phyloP scores from a whole-genome alignment of 2,113 vertebrate species.

The Dolichotis patagonum region DNA sequence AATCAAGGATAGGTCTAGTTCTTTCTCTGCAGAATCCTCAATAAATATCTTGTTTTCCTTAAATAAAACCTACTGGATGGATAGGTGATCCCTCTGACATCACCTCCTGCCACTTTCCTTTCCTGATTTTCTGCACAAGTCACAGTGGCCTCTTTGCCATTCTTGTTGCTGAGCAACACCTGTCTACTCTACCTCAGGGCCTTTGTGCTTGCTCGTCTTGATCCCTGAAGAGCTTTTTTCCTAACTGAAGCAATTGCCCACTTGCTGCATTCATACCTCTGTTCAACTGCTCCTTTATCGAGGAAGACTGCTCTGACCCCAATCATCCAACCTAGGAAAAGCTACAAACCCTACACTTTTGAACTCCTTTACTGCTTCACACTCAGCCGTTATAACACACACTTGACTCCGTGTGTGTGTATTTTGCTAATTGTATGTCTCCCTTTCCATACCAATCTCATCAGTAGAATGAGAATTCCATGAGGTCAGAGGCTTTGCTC shows the following conservation, averaged over 20 bases:
- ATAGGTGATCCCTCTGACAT: background rate
- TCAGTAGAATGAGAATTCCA: slow-evolving; percentile 1
- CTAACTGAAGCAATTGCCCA: background rate
- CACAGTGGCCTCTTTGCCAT: background rate
- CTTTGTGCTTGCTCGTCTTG: background rate
- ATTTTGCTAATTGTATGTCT: background rate
- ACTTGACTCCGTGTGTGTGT: background rate
- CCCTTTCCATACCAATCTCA: background rate
- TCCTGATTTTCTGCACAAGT: background rate
- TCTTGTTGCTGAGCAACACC: background rate
- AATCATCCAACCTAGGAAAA: background rate
- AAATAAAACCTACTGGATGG: background rate
- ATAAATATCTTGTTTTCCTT: background rate
- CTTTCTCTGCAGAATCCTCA: background rate
- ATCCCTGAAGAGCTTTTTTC: background rate
- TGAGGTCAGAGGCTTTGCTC: background rate
- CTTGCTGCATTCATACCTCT: background rate
- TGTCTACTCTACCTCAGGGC: background rate
- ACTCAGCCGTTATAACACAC: background rate
- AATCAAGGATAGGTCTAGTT: background rate
- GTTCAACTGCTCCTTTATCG: background rate
- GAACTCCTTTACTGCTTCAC: background rate
- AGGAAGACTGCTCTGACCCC: background rate
- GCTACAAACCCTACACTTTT: background rate
- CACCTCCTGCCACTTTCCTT: background rate